Percentiles rank a stretch among this genome's conserved stretches.
These are phyloP conservation scores for Podarcis lilfordi DNA, from an alignment of 2,797 vertebrate genomes.

Conservation along the genomic window DNA sequence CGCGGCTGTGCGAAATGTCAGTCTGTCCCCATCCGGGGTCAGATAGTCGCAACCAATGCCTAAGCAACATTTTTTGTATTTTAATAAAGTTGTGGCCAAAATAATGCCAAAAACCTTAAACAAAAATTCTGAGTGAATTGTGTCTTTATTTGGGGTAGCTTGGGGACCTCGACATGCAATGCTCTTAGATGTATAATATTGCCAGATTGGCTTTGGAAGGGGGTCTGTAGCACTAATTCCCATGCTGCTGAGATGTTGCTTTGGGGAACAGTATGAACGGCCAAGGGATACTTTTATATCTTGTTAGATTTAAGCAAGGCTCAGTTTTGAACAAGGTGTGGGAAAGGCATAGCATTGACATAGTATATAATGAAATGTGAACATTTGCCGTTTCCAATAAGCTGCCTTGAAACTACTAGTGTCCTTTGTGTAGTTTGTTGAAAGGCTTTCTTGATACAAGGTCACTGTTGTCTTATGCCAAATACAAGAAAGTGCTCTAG, in stretches of 20 bases:
- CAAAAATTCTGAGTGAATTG: no score
- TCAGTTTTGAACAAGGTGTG: neutral
- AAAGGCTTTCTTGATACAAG: conserved; percentile 6
- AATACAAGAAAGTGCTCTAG: neutral
- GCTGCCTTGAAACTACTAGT: neutral
- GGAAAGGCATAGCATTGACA: neutral
- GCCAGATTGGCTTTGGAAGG: neutral
- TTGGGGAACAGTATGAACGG: neutral
- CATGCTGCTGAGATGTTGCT: neutral
- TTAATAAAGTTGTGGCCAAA: no score
- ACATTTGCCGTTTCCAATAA: neutral
- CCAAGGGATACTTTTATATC: neutral
- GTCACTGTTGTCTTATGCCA: neutral
- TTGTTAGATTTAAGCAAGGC: neutral
- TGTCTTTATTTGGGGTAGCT: no score
- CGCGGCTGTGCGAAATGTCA: no score
- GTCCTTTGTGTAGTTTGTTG: neutral
- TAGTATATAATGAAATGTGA: neutral
- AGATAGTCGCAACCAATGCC: no score
- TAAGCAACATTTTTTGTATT: no score
- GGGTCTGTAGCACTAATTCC: neutral
- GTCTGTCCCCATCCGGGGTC: no score
- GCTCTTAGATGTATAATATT: neutral
- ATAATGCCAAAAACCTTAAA: no score
- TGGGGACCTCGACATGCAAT: no score